Evolutionary conservation across 2,888 invertebrate genomes (phyloP).

Genomic region (Julus scanicus): DNA sequence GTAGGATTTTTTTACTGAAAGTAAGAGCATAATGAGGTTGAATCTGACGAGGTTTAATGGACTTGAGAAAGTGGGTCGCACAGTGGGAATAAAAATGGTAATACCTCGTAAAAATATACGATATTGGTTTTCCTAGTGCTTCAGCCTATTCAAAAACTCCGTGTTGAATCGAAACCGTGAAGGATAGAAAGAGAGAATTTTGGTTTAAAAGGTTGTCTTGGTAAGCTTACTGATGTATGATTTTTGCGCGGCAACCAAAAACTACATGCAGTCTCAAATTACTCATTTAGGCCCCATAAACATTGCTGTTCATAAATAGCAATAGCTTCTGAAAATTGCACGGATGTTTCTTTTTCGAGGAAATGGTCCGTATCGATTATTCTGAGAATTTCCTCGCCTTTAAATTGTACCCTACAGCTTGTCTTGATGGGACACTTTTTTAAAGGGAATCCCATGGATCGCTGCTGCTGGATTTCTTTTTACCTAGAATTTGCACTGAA

Average conservation of each 20-base stretch:
- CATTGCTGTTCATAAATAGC: slow-evolving; percentile 10
- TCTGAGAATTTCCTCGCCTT: background rate
- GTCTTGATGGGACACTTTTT: slow-evolving; percentile 19
- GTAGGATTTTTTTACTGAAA: background rate
- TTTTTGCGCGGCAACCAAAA: background rate
- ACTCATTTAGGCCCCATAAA: background rate
- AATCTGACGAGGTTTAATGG: background rate
- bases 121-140: background rate
- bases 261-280: background rate
- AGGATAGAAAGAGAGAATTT: background rate
- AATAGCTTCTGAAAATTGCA: background rate
- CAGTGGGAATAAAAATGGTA: background rate
- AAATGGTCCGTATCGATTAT: background rate
- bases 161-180: background rate
- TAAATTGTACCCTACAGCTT: background rate
- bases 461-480: background rate
- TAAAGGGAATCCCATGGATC: background rate
- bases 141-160: background rate
- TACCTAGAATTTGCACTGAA: background rate
- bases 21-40: background rate
- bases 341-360: slow-evolving; percentile 11
- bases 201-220: background rate
- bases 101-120: background rate
- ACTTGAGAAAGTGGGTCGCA: background rate
- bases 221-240: slow-evolving; percentile 19